These are phyloP conservation scores for Bos taurus DNA, from an alignment of 2,113 vertebrate genomes.

Conservation along the genomic window DNA sequence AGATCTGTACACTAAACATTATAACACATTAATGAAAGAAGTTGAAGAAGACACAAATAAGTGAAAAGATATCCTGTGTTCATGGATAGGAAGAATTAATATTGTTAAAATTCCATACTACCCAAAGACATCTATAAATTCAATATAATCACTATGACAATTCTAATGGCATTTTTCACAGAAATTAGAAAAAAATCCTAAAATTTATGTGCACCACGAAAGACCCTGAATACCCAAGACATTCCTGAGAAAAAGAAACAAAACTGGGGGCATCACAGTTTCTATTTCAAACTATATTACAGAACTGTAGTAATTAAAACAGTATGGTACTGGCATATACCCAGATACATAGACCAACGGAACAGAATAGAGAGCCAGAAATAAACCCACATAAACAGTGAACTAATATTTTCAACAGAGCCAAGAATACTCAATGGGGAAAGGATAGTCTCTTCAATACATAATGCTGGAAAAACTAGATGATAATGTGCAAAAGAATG, in stretches of 20 bases:
- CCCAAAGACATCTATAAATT: neutral
- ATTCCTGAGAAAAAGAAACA: neutral
- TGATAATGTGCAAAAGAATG: neutral
- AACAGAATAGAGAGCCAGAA: neutral
- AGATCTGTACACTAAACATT: neutral
- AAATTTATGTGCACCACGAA: neutral
- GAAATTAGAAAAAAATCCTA: neutral
- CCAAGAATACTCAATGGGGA: neutral
- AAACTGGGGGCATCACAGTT: neutral
- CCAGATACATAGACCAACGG: neutral
- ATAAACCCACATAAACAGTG: neutral
- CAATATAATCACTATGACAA: neutral
- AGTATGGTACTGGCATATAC: neutral
- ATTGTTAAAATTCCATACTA: neutral
- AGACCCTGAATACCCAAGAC: neutral
- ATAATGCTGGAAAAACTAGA: neutral
- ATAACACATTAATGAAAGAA: neutral
- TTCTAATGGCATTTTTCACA: neutral
- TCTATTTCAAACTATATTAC: neutral
- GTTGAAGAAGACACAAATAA: neutral
- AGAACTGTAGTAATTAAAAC: neutral
- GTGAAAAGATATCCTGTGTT: neutral
- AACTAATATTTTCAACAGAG: neutral
- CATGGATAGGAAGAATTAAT: neutral
- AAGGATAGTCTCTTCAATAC: neutral